Percentiles rank a stretch among this genome's conserved stretches.
Conservation (phyloP, 2,113 vertebrate genomes). For the Vidua macroura region DNA sequence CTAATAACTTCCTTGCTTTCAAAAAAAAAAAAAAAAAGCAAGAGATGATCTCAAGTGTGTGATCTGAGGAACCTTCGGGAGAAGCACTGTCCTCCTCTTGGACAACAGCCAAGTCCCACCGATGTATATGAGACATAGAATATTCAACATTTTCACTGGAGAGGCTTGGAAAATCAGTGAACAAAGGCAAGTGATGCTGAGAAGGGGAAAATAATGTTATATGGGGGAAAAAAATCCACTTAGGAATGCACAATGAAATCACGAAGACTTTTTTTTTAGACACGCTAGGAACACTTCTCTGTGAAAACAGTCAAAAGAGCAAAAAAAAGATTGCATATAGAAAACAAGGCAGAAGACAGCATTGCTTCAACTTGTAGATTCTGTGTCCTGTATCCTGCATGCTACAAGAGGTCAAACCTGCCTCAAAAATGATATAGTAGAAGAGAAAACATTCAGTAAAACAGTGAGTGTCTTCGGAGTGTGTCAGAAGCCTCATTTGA, state of each 20-base stretch:
- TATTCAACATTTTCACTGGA: background rate
- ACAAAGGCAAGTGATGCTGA: background rate
- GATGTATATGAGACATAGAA: background rate
- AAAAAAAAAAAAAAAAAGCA: background rate
- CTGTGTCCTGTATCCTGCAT: background rate
- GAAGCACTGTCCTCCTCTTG: background rate
- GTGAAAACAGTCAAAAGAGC: background rate
- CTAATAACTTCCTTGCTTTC: background rate
- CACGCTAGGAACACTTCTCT: background rate
- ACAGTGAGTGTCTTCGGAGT: background rate
- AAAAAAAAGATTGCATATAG: background rate
- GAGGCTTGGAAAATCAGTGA: slow-evolving; percentile 1
- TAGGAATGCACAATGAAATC: background rate
- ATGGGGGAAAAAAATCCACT: background rate
- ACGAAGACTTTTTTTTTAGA: background rate
- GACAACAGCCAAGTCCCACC: background rate
- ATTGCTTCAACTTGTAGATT: background rate
- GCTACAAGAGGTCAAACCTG: background rate
- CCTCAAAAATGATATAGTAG: background rate
- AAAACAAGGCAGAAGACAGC: background rate
- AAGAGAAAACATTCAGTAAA: background rate
- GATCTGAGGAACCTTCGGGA: background rate
- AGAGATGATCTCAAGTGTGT: background rate
- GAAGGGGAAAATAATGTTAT: background rate
- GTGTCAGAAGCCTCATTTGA: background rate